Base-by-base conservation (phyloP, 1,140 invertebrate species). In the Meloidogyne hapla region DNA sequence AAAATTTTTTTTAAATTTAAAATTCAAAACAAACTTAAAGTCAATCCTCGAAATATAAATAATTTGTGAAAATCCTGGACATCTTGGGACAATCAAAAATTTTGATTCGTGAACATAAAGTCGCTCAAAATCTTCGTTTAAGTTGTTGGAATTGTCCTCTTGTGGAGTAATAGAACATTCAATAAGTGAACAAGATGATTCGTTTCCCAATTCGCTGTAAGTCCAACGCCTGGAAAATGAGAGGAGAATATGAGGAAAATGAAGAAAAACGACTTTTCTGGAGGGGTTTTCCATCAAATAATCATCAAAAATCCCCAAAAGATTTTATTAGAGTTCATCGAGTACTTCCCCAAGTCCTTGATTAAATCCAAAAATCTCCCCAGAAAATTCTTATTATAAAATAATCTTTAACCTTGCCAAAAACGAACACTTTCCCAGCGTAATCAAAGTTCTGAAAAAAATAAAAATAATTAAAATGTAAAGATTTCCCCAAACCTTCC, bases 361-460 rank as follows among this genome's bases (percentile, higher is more conserved):
- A n/a, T n/a, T n/a, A n/a, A n/a, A n/a, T n/a, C n/a, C n/a, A n/a
- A n/a, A n/a, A n/a, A n/a, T n/a, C n/a, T n/a, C n/a, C n/a, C n/a
- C n/a, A n/a, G n/a, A n/a, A n/a, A n/a, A n/a, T n/a, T n/a, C n/a
- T n/a, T n/a, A n/a, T n/a, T n/a, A n/a, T n/a, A n/a, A n/a, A n/a
- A n/a, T n/a, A n/a, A n/a, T n/a, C n/a, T n/a, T n/a, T n/a, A 21
- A 69, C 70, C 70, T 40, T 21, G 70, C 70, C 70, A 72, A 8
- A 33, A 25, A 72, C 0, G 70, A 23, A 1, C 38, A 72, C 18
- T 72, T 72, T 28, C 38, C 70, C n/a, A 48, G 21, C 18, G n/a
- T 33, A 62, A 72, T 40, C 45, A 72, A 25, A 15, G 21, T 33
- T 48, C 70, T 72, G 12, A n/a, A n/a, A n/a, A n/a, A n/a, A 45